Evolutionary conservation across 2,797 vertebrate genomes (phyloP).

Genomic region (Clarias platycephalus): DNA sequence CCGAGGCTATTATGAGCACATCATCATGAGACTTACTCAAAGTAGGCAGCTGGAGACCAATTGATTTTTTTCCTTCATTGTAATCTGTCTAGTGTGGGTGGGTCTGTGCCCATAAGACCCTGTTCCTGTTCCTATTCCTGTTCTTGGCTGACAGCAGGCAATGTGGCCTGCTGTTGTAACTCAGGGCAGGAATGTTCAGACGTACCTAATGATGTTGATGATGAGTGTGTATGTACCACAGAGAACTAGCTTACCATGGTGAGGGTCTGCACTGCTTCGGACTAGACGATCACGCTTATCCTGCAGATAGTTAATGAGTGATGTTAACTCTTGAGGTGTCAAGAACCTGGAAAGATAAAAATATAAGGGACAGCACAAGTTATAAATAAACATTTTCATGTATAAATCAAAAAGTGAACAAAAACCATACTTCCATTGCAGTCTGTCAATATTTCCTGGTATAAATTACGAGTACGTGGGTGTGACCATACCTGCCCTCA

Average conservation of each 20-base stretch:
- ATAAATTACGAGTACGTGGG: not conserved
- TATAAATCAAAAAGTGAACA: too few species aligned
- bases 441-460: not conserved
- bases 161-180: too few species aligned
- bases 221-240: not conserved
- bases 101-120: too few species aligned
- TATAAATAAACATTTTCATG: not conserved
- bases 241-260: constrained; percentile 72
- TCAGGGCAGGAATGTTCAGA: not conserved
- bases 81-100: too few species aligned
- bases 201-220: not conserved
- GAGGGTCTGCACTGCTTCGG: constrained; percentile 74
- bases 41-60: too few species aligned
- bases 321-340: constrained; percentile 88
- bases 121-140: too few species aligned
- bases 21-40: too few species aligned
- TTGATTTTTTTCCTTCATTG: too few species aligned
- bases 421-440: not conserved
- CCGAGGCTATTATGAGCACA: too few species aligned
- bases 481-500: constrained; percentile 75
- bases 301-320: constrained; percentile 87
- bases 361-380: not conserved
- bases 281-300: constrained; percentile 86
- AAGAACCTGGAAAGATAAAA: constrained; percentile 77
- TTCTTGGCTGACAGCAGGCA: too few species aligned